Percentiles rank a stretch among this genome's conserved stretches.
phyloP scores from a whole-genome alignment of 2,888 invertebrate genomes.

The Nomada goodeniana region DNA sequence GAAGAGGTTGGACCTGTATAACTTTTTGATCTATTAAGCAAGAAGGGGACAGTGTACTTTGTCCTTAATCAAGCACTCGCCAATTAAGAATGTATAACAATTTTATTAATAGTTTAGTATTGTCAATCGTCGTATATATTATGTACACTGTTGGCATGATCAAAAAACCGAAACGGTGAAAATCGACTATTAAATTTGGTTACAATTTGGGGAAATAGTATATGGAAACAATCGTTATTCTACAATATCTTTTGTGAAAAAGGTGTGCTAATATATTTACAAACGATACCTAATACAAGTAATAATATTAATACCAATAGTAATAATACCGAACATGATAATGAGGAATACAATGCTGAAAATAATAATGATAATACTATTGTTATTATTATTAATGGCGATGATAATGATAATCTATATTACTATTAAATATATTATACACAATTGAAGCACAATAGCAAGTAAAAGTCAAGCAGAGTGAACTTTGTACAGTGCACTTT shows the following conservation, averaged over 20 bases:
- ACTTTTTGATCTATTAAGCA: constrained; percentile 44
- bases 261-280: constrained; percentile 71
- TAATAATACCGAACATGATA: constrained; percentile 48
- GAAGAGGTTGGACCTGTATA: constrained; percentile 73
- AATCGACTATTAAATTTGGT: constrained; percentile 40
- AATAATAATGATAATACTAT: constrained; percentile 51
- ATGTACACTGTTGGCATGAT: constrained; percentile 68
- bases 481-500: constrained; percentile 71
- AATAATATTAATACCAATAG: constrained; percentile 58
- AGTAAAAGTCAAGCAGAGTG: constrained; percentile 64
- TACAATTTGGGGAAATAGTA: constrained; percentile 42
- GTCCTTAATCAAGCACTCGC: constrained; percentile 60
- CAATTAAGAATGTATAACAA: constrained; percentile 60
- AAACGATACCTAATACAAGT: constrained; percentile 62
- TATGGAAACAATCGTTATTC: constrained; percentile 38
- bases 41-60: constrained; percentile 50
- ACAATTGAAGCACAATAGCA: constrained; percentile 58
- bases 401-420: constrained; percentile 61
- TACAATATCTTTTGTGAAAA: constrained; percentile 58
- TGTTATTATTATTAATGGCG: constrained; percentile 46
- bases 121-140: constrained; percentile 72
- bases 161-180: constrained; percentile 23
- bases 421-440: constrained; percentile 62
- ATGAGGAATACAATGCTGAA: constrained; percentile 44
- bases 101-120: constrained; percentile 71